Percentiles rank a stretch among this genome's conserved stretches.
These are phyloP conservation scores for Drosophila kanekoi DNA, from an alignment of 2,888 invertebrate genomes.

Conservation along the genomic window DNA sequence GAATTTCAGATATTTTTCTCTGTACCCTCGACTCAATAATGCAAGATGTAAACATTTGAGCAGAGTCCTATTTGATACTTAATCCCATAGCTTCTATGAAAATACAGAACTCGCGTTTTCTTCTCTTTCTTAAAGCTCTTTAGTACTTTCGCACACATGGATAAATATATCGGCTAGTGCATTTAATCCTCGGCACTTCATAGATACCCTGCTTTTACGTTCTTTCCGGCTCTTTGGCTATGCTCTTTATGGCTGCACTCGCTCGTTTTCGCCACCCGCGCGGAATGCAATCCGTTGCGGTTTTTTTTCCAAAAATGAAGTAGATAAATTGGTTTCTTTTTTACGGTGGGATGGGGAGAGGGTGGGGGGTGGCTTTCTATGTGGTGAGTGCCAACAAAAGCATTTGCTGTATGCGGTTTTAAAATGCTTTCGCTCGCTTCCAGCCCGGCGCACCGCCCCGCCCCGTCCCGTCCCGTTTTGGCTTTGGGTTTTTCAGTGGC, in stretches of 20 bases:
- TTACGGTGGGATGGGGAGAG: background rate
- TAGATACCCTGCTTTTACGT: background rate
- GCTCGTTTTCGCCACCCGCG: background rate
- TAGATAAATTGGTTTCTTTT: slow-evolving; percentile 63
- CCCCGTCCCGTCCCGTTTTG: background rate
- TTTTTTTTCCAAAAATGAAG: slow-evolving; percentile 56
- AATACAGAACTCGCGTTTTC: too few relatives aligned
- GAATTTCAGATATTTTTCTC: too few relatives aligned
- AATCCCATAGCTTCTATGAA: too few relatives aligned
- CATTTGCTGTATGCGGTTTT: slow-evolving; percentile 54
- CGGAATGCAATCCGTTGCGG: slow-evolving; percentile 27
- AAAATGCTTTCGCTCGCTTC: slow-evolving; percentile 23
- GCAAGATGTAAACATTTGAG: too few relatives aligned
- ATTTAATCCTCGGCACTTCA: slow-evolving; percentile 9
- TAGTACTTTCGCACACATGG: too few relatives aligned
- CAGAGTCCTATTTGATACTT: too few relatives aligned
- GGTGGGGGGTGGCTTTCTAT: slow-evolving; percentile 13
- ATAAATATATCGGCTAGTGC: background rate
- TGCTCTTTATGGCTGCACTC: slow-evolving; percentile 11
- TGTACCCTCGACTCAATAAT: too few relatives aligned
- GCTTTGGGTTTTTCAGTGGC: slow-evolving; percentile 22
- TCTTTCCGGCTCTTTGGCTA: slow-evolving; percentile 4
- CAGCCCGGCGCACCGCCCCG: background rate
- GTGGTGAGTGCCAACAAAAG: slow-evolving; percentile 49
- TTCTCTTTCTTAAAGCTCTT: too few relatives aligned